Conservation (phyloP, 2,888 invertebrate species). For the Dexiosoma caninum region DNA sequence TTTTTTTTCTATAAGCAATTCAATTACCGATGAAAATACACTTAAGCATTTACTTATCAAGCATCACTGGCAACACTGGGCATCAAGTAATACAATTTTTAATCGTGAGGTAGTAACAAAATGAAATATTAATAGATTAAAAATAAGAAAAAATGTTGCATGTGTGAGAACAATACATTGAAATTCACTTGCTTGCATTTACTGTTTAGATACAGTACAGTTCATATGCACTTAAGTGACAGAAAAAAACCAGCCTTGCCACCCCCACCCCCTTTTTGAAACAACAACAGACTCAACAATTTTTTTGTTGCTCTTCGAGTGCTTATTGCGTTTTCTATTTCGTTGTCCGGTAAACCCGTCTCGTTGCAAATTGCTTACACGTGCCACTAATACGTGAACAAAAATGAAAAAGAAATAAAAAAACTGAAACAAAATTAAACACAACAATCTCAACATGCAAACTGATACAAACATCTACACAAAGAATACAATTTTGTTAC, state of each 20-base stretch:
- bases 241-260: no score
- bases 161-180: neutral
- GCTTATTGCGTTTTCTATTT: neutral
- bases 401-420: neutral
- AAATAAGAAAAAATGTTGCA: neutral
- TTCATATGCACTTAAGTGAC: no score
- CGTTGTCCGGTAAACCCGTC: conserved; percentile 8
- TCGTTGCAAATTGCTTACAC: conserved; percentile 56
- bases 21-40: no score
- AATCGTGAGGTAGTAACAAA: neutral
- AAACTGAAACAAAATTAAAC: neutral
- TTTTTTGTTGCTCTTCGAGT: conserved; percentile 9
- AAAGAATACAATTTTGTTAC: conserved; percentile 35
- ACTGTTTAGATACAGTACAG: neutral
- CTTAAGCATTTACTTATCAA: no score
- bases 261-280: no score
- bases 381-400: conserved; percentile 56
- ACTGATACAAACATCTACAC: conserved; percentile 44
- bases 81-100: neutral
- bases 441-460: conserved; percentile 17
- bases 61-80: neutral
- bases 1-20: no score
- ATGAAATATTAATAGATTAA: neutral
- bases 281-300: conserved; percentile 7
- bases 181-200: neutral